Percentiles rank a stretch among this genome's conserved stretches.
These are phyloP conservation scores for Salvelinus fontinalis DNA, from an alignment of 2,113 vertebrate species.

Conservation along the genomic window DNA sequence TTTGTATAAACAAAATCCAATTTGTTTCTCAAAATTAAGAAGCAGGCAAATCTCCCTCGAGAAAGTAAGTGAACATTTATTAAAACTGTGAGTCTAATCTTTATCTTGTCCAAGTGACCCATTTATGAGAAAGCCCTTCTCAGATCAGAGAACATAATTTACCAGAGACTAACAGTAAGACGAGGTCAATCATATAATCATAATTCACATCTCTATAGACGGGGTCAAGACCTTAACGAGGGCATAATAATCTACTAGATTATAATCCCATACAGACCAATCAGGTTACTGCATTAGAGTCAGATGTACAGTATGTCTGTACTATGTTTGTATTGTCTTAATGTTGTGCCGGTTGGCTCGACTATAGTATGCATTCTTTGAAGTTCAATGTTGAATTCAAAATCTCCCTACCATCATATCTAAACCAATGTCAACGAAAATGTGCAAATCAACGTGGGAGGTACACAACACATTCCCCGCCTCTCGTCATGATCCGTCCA, in stretches of 20 bases:
- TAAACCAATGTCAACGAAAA: too few relatives aligned
- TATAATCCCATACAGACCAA: slow-evolving; percentile 50
- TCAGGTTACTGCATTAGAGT: slow-evolving; percentile 35
- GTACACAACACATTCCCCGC: too few relatives aligned
- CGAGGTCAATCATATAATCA: slow-evolving; percentile 40
- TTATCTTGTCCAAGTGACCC: slow-evolving; percentile 79
- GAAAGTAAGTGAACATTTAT: slow-evolving; percentile 80
- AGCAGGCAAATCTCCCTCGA: slow-evolving; percentile 74
- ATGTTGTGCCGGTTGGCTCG: too few relatives aligned
- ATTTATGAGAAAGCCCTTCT: slow-evolving; percentile 56
- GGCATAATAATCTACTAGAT: slow-evolving; percentile 61
- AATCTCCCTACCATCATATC: too few relatives aligned
- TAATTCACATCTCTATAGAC: slow-evolving; percentile 51
- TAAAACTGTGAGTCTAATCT: slow-evolving; percentile 80
- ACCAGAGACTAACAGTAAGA: slow-evolving; percentile 25
- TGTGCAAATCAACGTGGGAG: too few relatives aligned
- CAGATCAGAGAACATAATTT: not conserved
- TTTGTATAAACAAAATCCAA: slow-evolving; percentile 81
- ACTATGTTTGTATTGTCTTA: too few relatives aligned
- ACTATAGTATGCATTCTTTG: too few relatives aligned
- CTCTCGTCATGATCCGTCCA: too few relatives aligned
- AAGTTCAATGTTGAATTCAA: too few relatives aligned
- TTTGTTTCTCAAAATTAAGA: slow-evolving; percentile 77
- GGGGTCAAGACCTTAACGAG: slow-evolving; percentile 53
- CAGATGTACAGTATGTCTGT: too few relatives aligned